Base-by-base conservation (phyloP, 1,140 invertebrate species). In the Dendrolimus kikuchii region DNA sequence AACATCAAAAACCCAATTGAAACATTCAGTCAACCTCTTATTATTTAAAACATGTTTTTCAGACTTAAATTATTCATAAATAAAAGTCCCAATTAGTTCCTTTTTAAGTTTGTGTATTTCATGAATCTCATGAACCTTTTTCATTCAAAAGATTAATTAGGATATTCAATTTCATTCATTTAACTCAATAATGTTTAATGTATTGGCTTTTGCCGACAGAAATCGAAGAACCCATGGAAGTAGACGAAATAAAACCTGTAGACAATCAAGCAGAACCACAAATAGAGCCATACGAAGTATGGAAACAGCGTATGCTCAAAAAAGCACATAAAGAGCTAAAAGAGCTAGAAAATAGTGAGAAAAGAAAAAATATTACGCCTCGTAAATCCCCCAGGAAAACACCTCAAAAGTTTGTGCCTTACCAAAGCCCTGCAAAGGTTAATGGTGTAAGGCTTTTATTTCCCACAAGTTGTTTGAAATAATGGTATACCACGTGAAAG, bases 301-400 rank as follows among this genome's bases (percentile, higher is more conserved):
- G 81, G 81, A 84, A 77, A 43, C 64, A 55, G 53, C 62, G 81
- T 2, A 75, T 81, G 54, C 39, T 81, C 7, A 69, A 73, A 44
- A 46, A 45, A 6, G 77, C 79, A 0, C 77, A 82, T 39, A 66
- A 71, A 53, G 77, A 84, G 49, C 45, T 78, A 8, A 68, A 55
- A 54, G 61, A 66, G 6, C n/a, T 57, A 40, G 55, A 61, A 41
- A 60, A 63, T 49, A 40, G n/a, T 40, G 55, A 46, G 49, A 51
- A 56, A 66, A 38, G 37, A 38, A 43, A 40, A 38, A 6, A 38
- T 8, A 38, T 59, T 5, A 59, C 75, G 5, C 68, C 76, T 6
- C 67, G 81, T 40, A 62, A 71, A 8, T 78, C 79, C 0, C 81
- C 79, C 0, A 69, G 79, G 40, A 84, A 84, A 54, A 74, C 74